A percentile compares a stretch with the other conserved stretches of the same genome.
Conservation (phyloP, 2,113 vertebrate species). For the Stegostoma tigrinum region DNA sequence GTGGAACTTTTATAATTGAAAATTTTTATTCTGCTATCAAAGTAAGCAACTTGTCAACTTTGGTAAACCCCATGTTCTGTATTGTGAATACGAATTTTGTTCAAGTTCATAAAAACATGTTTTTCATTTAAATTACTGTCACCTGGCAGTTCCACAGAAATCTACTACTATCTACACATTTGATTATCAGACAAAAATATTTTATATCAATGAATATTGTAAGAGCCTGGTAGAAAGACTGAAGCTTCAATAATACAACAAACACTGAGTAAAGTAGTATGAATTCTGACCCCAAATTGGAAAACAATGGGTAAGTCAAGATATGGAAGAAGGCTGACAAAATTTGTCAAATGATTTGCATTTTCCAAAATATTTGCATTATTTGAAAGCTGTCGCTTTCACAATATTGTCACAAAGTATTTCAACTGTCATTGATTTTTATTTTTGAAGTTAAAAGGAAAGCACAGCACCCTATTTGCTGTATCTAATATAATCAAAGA, state of each 20-base stretch:
- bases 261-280: neutral
- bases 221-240: neutral
- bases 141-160: neutral
- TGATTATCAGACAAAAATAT: too few relatives aligned
- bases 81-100: neutral
- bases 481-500: neutral
- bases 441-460: neutral
- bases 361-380: neutral
- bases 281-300: neutral
- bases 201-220: too few relatives aligned
- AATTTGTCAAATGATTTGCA: neutral
- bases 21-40: neutral
- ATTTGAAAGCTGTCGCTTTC: neutral
- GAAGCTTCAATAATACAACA: neutral
- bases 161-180: neutral
- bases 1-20: neutral
- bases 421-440: neutral
- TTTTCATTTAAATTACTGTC: neutral
- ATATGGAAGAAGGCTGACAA: neutral
- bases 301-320: neutral
- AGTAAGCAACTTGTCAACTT: neutral
- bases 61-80: neutral
- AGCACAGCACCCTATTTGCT: neutral
- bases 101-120: neutral
- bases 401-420: neutral